A percentile compares a stretch with the other conserved stretches of the same genome.
Conservation (phyloP, 2,113 vertebrate genomes). For the Maccullochella peelii region DNA sequence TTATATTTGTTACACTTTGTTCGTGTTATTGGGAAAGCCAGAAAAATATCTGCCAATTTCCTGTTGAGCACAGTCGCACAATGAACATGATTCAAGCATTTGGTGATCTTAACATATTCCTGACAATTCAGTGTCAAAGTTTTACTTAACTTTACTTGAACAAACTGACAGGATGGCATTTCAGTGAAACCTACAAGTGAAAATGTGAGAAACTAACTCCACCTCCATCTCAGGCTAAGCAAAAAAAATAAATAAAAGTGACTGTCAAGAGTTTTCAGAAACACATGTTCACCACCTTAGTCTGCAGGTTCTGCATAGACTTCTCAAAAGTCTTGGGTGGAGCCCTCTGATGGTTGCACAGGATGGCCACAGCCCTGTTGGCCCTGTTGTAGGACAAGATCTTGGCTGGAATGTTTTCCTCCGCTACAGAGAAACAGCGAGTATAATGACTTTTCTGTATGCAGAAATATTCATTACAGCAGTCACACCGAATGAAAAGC, state of each 20-base stretch:
- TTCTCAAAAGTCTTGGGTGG: slow-evolving; percentile 99
- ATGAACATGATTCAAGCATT: not conserved
- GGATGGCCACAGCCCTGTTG: slow-evolving; percentile 97
- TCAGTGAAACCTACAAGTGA: not conserved
- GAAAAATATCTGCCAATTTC: not conserved
- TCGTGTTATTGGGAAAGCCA: too few relatives aligned
- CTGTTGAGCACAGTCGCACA: not conserved
- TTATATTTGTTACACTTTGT: not conserved
- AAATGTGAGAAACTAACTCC: not conserved
- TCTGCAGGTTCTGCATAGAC: slow-evolving; percentile 97
- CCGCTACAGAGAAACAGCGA: slow-evolving; percentile 81
- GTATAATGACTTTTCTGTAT: not conserved
- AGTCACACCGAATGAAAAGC: slow-evolving; percentile 12
- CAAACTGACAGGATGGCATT: not conserved
- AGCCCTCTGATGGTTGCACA: slow-evolving; percentile 99
- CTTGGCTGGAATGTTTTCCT: slow-evolving; percentile 95
- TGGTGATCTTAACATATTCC: not conserved
- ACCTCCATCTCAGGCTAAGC: not conserved
- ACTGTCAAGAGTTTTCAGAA: too few relatives aligned
- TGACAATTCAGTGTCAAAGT: not conserved
- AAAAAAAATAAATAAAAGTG: not conserved
- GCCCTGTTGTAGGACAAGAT: slow-evolving; percentile 98
- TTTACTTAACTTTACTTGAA: too few relatives aligned
- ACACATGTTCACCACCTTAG: slow-evolving; percentile 89
- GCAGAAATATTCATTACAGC: not conserved